phyloP scores from a whole-genome alignment of 2,888 invertebrate genomes.

The Cerastis rubricosa region DNA sequence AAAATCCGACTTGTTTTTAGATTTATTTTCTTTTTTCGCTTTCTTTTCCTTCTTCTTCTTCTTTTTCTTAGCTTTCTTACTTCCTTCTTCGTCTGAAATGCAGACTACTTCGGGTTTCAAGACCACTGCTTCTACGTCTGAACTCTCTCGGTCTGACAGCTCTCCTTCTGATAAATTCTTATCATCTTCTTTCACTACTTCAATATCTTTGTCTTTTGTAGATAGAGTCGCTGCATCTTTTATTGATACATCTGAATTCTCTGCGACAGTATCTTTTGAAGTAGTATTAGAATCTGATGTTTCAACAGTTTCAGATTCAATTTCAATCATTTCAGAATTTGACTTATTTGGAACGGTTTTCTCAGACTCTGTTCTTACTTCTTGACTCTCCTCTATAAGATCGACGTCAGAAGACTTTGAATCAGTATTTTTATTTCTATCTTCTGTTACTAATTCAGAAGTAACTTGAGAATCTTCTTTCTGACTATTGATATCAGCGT shows the following conservation, averaged over 20 bases:
- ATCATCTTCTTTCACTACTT: conserved; percentile 39
- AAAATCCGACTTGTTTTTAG: conserved; percentile 83
- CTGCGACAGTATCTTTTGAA: conserved; percentile 17
- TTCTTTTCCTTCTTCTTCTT: conserved; percentile 85
- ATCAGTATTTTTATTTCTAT: neutral
- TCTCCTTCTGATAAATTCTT: conserved; percentile 82
- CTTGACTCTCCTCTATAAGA: neutral
- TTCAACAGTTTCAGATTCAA: neutral
- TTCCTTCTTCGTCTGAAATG: conserved; percentile 86
- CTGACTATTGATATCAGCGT: neutral
- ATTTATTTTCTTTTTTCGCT: conserved; percentile 76
- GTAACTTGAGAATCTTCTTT: neutral
- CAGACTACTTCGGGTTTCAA: conserved; percentile 88
- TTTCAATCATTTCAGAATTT: conserved; percentile 2
- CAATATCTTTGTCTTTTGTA: conserved; percentile 26
- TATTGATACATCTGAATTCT: neutral
- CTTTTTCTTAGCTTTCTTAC: conserved; percentile 79
- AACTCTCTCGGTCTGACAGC: conserved; percentile 79
- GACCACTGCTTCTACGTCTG: conserved; percentile 81
- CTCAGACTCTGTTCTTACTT: neutral
- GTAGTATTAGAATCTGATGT: neutral
- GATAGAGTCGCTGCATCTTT: conserved; percentile 6
- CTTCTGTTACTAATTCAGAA: neutral
- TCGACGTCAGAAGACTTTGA: conserved; percentile 2
- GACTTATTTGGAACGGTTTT: neutral